These are phyloP conservation scores for Agrochola lychnidis DNA, from an alignment of 2,888 invertebrate genomes.

Conservation along the genomic window DNA sequence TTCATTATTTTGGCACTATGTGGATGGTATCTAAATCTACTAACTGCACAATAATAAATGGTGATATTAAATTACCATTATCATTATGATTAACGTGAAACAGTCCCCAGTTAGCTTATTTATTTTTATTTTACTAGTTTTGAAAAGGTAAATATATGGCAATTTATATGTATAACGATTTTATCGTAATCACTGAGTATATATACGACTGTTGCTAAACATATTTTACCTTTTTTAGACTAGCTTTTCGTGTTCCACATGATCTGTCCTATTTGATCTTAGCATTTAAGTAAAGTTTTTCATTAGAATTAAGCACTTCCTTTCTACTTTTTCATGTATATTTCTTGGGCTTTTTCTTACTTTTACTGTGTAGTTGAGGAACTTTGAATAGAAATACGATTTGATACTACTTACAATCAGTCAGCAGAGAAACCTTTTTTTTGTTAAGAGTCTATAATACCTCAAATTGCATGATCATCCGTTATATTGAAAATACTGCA, in stretches of 20 bases:
- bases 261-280: conserved; percentile 15
- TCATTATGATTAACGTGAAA: conserved; percentile 33
- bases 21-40: conserved; percentile 51
- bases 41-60: conserved; percentile 53
- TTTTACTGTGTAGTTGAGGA: conserved; percentile 35
- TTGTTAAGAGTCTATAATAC: background rate
- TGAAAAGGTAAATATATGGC: conserved; percentile 37
- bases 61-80: conserved; percentile 21
- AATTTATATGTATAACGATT: background rate
- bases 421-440: background rate
- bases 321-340: conserved; percentile 40
- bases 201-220: background rate
- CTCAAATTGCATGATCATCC: too few species aligned
- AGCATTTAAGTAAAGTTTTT: conserved; percentile 19
- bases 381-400: conserved; percentile 47
- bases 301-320: conserved; percentile 31
- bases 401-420: background rate
- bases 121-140: conserved; percentile 24
- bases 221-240: conserved; percentile 33
- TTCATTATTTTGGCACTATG: conserved; percentile 52
- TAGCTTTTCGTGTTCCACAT: conserved; percentile 20
- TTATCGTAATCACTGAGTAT: background rate
- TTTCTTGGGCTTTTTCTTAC: conserved; percentile 47
- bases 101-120: conserved; percentile 38
- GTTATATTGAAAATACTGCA: too few species aligned